Conservation (phyloP, 1,140 invertebrate genomes). For the Panulirus ornatus region DNA sequence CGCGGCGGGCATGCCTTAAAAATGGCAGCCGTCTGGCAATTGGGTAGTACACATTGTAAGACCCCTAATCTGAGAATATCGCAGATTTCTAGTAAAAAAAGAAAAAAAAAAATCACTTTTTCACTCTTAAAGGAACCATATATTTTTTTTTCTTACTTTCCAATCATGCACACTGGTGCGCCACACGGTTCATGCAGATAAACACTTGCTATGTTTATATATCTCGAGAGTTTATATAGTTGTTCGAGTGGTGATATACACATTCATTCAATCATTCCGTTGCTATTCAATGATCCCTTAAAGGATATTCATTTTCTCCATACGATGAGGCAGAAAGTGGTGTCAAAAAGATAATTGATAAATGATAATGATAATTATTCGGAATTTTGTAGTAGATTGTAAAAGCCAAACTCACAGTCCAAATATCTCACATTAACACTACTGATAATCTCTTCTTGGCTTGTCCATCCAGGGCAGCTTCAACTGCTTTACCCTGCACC, state of each 20-base stretch:
- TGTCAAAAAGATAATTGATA: not conserved
- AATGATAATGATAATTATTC: too few species aligned
- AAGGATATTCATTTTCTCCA: constrained; percentile 4
- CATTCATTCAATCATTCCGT: too few species aligned
- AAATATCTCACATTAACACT: not conserved
- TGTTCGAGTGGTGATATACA: too few species aligned
- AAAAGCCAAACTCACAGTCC: not conserved
- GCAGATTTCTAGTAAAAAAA: constrained; percentile 19
- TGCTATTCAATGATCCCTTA: too few species aligned
- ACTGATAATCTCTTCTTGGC: too few species aligned
- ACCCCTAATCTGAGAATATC: constrained; percentile 72
- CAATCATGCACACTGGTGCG: too few species aligned
- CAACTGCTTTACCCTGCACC: not conserved
- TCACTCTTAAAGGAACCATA: not conserved
- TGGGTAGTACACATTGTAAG: constrained; percentile 67
- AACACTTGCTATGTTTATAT: too few species aligned
- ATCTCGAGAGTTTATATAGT: too few species aligned
- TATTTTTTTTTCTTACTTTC: too few species aligned
- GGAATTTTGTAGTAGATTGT: too few species aligned
- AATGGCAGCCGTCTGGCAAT: constrained; percentile 41
- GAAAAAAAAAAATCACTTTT: too few species aligned
- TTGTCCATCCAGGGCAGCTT: not conserved
- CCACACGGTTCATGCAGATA: too few species aligned
- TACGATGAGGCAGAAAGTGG: not conserved
- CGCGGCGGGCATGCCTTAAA: constrained; percentile 34